These are phyloP conservation scores for Trypoxylus dichotomus DNA, from an alignment of 1,140 invertebrate species.

Conservation along the genomic window DNA sequence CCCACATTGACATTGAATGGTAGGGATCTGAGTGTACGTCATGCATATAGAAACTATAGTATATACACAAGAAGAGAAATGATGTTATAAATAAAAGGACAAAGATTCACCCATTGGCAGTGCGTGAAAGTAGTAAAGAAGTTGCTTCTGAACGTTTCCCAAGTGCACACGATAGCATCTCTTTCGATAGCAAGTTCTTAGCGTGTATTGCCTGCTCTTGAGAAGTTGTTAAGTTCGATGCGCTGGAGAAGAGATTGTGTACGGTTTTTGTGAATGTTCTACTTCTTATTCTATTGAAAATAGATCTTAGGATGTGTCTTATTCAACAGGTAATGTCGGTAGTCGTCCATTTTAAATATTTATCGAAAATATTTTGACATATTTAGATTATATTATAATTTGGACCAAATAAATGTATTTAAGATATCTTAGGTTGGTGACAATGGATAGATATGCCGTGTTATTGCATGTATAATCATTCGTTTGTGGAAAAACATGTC, in stretches of 20 bases:
- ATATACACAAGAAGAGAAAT: background rate
- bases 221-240: background rate
- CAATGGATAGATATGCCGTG: no score
- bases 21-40: background rate
- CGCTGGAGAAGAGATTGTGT: background rate
- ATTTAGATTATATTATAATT: no score
- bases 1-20: background rate
- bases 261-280: background rate
- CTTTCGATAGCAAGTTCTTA: background rate
- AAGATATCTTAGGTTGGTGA: no score
- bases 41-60: background rate
- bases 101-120: slow-evolving; percentile 1
- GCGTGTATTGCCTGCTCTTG: background rate
- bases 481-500: no score
- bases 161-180: background rate
- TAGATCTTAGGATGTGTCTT: background rate
- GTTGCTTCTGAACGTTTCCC: background rate
- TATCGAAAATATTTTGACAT: no score
- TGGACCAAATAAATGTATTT: no score
- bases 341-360: no score
- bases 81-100: slow-evolving; percentile 23
- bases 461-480: no score
- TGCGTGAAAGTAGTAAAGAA: slow-evolving; percentile 15
- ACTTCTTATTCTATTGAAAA: no score
- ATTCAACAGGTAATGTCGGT: background rate